Percentiles rank a stretch among this genome's conserved stretches.
These are phyloP conservation scores for Dendrophyllia cribrosa DNA, from an alignment of 64 coral and sea anemone species.

Conservation along the genomic window DNA sequence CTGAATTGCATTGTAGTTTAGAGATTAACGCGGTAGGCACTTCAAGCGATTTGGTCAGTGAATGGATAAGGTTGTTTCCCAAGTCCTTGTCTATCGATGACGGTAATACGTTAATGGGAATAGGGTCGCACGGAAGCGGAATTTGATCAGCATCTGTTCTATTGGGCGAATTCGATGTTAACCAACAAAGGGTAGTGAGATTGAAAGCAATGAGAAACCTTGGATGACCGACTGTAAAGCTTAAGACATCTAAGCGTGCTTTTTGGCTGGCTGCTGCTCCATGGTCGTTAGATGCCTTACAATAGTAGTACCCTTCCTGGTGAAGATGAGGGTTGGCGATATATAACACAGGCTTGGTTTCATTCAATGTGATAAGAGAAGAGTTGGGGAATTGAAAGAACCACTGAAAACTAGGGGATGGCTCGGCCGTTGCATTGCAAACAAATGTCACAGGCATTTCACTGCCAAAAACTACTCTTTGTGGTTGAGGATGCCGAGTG, in stretches of 20 bases:
- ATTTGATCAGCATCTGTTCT: too few relatives aligned
- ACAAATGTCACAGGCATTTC: conserved; percentile 15
- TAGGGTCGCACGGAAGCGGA: too few relatives aligned
- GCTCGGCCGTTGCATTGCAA: conserved; percentile 52
- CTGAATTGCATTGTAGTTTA: not conserved
- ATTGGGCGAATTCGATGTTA: not conserved
- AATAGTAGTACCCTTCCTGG: conserved; percentile 57
- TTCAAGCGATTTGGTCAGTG: not conserved
- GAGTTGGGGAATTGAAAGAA: conserved; percentile 7
- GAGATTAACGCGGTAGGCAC: conserved; percentile 3
- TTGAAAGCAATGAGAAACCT: conserved; percentile 27
- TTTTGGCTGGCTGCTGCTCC: conserved; percentile 33
- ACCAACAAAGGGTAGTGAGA: not conserved
- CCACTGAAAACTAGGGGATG: conserved; percentile 42
- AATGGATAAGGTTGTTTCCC: not conserved
- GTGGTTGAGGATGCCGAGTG: conserved; percentile 14
- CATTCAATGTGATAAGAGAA: not conserved
- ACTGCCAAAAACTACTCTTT: conserved; percentile 9
- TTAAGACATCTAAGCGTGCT: conserved; percentile 50
- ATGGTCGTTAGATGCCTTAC: conserved; percentile 38
- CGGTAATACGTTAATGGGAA: not conserved
- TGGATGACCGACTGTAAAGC: not conserved
- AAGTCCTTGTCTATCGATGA: not conserved
- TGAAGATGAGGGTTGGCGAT: not conserved
- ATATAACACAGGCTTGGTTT: conserved; percentile 28